Conservation (phyloP, 2,888 invertebrate genomes). For the Drosophila dives region DNA sequence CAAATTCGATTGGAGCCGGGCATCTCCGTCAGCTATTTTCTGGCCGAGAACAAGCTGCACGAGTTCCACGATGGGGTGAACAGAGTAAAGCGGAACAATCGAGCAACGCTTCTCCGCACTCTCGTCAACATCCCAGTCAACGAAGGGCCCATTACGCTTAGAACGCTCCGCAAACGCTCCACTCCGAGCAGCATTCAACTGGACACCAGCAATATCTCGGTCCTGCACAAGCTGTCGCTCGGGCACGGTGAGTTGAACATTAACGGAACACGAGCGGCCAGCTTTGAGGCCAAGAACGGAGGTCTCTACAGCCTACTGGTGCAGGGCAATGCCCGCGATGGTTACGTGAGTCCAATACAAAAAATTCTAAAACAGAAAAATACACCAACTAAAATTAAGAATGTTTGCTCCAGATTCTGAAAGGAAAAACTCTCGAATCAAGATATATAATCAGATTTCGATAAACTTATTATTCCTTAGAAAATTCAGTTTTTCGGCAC, state of each 20-base stretch:
- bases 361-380: background rate
- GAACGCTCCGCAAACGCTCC: constrained; percentile 30
- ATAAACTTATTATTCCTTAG: too few species aligned
- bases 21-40: constrained; percentile 80
- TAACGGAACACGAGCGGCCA: constrained; percentile 59
- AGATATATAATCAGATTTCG: too few species aligned
- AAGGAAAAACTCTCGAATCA: too few species aligned
- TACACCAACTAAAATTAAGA: background rate
- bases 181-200: constrained; percentile 19
- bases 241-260: constrained; percentile 64
- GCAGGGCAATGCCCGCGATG: constrained; percentile 83
- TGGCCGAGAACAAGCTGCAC: constrained; percentile 57
- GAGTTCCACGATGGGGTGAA: constrained; percentile 78
- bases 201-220: constrained; percentile 58
- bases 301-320: constrained; percentile 88
- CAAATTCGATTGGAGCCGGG: constrained; percentile 68
- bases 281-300: constrained; percentile 86
- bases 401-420: background rate
- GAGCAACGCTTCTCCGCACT: constrained; percentile 81
- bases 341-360: constrained; percentile 80
- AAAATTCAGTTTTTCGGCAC: too few species aligned
- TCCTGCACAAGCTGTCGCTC: constrained; percentile 57
- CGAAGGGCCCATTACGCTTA: constrained; percentile 62
- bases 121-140: constrained; percentile 75
- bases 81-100: constrained; percentile 75